Evolutionary conservation across 2,888 invertebrate species (phyloP).

Genomic region (Stramonita haemastoma): DNA sequence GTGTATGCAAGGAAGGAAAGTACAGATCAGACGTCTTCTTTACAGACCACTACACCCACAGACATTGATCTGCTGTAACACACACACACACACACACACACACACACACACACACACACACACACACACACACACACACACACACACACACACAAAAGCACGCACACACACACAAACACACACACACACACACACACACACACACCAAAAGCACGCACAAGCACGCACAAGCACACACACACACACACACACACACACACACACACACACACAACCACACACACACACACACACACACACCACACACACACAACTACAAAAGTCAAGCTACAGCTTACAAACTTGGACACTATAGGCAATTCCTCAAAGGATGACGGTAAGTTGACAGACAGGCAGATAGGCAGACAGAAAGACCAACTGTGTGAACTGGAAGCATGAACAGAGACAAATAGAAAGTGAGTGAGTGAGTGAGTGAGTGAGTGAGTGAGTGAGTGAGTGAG

Average conservation of each 20-base stretch:
- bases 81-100: neutral
- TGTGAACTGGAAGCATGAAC: no score
- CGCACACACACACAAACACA: conserved; percentile 3
- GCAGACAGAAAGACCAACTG: no score
- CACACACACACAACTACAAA: no score
- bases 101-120: neutral
- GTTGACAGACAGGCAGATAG: no score
- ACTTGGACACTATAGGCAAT: no score
- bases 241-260: conserved; percentile 6
- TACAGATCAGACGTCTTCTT: no score
- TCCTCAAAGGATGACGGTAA: no score
- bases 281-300: no score
- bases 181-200: neutral
- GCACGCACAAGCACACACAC: neutral
- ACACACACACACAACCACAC: neutral
- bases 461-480: neutral
- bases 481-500: neutral
- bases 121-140: neutral
- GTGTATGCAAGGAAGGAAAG: neutral
- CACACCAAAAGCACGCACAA: neutral
- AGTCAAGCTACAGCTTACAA: no score
- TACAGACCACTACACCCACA: neutral
- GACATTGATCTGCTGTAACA: neutral
- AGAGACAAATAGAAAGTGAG: no score
- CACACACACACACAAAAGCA: conserved; percentile 8